Conservation (phyloP, 2,797 vertebrate genomes). For the Falco naumanni region DNA sequence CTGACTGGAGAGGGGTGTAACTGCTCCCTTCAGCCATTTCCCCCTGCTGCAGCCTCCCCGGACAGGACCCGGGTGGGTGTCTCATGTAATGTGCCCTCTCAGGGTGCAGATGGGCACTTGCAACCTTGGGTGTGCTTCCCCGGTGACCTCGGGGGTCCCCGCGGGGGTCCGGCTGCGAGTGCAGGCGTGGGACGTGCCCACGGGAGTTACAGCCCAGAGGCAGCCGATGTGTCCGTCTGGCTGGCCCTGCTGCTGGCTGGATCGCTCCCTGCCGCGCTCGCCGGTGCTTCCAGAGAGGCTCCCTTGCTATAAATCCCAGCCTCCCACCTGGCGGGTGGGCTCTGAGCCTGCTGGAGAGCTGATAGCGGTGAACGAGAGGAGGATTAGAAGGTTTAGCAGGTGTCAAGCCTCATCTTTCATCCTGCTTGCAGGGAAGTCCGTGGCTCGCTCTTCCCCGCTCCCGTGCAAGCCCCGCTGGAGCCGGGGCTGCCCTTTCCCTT, state of each 20-base stretch:
- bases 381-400: not conserved
- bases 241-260: not conserved
- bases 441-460: not conserved
- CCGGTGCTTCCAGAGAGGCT: not conserved
- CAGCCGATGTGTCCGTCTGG: fast-evolving
- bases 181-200: fast-evolving
- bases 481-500: not conserved
- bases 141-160: not conserved
- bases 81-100: not conserved
- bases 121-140: not conserved
- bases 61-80: not conserved
- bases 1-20: not conserved
- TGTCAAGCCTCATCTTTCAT: not conserved
- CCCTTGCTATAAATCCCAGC: not conserved
- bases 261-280: not conserved
- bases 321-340: not conserved
- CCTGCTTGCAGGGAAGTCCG: not conserved
- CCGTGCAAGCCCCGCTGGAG: fast-evolving
- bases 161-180: fast-evolving
- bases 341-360: not conserved
- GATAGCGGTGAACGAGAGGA: not conserved
- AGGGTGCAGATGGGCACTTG: fast-evolving
- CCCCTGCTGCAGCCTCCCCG: not conserved
- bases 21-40: not conserved
- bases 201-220: not conserved